Evolutionary conservation across 2,888 invertebrate species (phyloP), one percentile per base, ranked within the genome.

Genomic region (Agrochola lota): DNA sequence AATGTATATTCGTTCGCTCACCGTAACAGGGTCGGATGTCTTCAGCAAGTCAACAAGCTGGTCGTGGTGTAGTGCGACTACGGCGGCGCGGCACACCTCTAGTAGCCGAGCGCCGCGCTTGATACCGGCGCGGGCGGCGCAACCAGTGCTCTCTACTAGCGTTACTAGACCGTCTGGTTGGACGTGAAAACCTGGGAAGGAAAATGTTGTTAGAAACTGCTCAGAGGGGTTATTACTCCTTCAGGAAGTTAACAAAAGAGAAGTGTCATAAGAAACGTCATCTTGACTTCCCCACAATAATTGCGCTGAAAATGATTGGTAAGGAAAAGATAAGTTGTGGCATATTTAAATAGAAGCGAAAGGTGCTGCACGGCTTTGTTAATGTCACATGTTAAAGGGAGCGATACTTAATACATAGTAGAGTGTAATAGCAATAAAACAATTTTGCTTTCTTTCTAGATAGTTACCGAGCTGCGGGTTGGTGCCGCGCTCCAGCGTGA

Each of bases 121-220:
- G 68, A 99, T 97, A n/a, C 99, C 99, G 3, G 99, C 98, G 78
- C 98, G 97, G 95, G 98, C 98, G 52, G 98, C 98, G 97, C 94
- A 93, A 0, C 96, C 97, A 12, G 96, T 96, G 76, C 94, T 91
- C 87, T 99, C 99, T n/a, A 99, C 99, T 90, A 99, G 98, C 6
- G 99, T 99, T 52, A 99, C 99, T 43, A 99, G 98, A 6, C 99
- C 99, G 94, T 99, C 99, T 26, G 98, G 98, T 91, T 99, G 99
- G 59, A 99, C 99, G 94, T 98, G 98, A 94, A 98, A 98, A 23
- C 99, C 99, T 97, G 87, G 3, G n/a, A 15, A 12, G 9, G 0
- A 0, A 30, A 63, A 23, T 2, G 6, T 60, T 23, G 3, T 49
- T 70, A 43, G 20, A 26, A 59, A 69, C 35, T 57, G 23, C 23